These are phyloP conservation scores for Holocentrus rufus DNA, from an alignment of 2,797 vertebrate genomes.

Conservation along the genomic window DNA sequence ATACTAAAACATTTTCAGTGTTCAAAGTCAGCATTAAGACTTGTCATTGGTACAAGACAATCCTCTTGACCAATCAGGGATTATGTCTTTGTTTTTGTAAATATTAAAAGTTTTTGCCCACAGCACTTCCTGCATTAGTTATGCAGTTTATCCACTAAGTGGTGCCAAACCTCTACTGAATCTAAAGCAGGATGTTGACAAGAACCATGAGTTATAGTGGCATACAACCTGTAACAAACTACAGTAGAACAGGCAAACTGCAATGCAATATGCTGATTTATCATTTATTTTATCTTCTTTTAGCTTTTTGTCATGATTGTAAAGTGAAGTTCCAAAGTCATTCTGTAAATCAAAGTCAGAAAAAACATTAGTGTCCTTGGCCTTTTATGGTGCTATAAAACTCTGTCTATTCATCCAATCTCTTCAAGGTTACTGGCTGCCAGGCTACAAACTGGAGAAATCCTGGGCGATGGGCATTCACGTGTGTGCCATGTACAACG, in stretches of 20 bases:
- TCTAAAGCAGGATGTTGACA: neutral
- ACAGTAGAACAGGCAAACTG: neutral
- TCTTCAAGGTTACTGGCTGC: conserved; percentile 92
- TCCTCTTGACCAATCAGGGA: no score
- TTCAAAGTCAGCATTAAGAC: no score
- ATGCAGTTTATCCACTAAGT: conserved; percentile 54
- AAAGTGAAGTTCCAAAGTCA: no score
- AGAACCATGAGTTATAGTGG: neutral
- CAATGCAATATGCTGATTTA: neutral
- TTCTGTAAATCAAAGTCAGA: neutral
- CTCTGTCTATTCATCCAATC: neutral
- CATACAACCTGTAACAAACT: neutral
- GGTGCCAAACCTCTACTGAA: conserved; percentile 46
- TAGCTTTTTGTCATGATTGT: no score
- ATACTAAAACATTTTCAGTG: no score
- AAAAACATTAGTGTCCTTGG: neutral
- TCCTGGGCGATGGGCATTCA: conserved; percentile 96
- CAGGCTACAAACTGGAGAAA: conserved; percentile 91
- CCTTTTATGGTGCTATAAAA: neutral
- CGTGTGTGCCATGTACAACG: conserved; percentile 90
- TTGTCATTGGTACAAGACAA: no score
- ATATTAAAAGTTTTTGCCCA: no score
- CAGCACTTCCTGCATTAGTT: neutral
- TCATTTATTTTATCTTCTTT: neutral
- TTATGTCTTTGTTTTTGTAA: no score